Conservation (phyloP, 2,113 vertebrate genomes). For the Laticauda laticaudata region DNA sequence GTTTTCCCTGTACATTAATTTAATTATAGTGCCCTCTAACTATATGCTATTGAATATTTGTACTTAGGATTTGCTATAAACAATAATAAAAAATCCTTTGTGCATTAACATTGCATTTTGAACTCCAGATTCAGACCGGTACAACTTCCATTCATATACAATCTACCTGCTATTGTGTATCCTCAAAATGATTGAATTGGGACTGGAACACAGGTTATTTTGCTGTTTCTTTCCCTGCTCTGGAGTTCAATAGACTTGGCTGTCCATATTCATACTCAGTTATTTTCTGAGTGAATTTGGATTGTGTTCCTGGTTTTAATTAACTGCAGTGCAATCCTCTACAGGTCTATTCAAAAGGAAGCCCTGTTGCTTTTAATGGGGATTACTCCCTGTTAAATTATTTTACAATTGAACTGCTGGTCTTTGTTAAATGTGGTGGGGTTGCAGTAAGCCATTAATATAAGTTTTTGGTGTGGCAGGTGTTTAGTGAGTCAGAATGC, state of each 20-base stretch:
- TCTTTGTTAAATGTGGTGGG: neutral
- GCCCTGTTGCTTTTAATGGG: neutral
- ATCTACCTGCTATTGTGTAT: neutral
- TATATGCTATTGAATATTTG: neutral
- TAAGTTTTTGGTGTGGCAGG: neutral
- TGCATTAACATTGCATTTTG: neutral
- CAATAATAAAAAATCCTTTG: neutral
- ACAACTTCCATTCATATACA: neutral
- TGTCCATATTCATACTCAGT: neutral
- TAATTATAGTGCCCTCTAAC: neutral
- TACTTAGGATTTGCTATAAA: neutral
- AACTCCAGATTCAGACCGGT: neutral
- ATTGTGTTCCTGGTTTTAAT: neutral
- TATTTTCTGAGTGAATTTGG: neutral
- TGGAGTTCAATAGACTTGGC: neutral
- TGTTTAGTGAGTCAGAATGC: neutral
- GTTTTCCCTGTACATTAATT: neutral
- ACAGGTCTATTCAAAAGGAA: neutral
- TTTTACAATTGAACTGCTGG: neutral
- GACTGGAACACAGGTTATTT: neutral
- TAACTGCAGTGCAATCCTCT: neutral
- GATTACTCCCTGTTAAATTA: neutral
- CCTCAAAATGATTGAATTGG: neutral
- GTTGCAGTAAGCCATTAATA: neutral
- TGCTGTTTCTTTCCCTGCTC: neutral